Conservation (phyloP, 92 coral and sea anemone species). For the Pocillopora grandis region DNA sequence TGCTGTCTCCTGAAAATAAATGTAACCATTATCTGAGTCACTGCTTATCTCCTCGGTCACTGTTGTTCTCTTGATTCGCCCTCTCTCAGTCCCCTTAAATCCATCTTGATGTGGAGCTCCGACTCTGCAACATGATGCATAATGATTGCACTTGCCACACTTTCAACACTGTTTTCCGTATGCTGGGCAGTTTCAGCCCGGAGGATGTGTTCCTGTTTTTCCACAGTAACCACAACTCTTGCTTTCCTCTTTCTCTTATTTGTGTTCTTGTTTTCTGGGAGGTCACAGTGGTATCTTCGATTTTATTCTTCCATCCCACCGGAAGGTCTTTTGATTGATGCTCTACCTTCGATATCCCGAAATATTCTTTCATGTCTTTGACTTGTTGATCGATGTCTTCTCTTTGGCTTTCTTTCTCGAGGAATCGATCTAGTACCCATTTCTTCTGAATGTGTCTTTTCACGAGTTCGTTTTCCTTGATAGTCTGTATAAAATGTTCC, state of each 20-base stretch:
- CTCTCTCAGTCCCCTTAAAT: background rate
- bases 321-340: too few relatives aligned
- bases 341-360: too few relatives aligned
- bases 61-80: conserved; percentile 3
- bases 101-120: background rate
- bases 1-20: conserved; percentile 30
- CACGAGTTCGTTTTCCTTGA: too few relatives aligned
- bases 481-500: too few relatives aligned
- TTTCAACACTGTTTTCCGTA: background rate
- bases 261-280: too few relatives aligned
- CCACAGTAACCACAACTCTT: conserved; percentile 12
- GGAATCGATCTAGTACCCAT: too few relatives aligned
- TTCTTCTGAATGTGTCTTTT: too few relatives aligned
- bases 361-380: too few relatives aligned
- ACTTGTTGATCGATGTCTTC: background rate
- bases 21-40: conserved; percentile 33
- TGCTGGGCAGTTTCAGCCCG: conserved; percentile 1
- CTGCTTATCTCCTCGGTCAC: conserved; percentile 27
- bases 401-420: too few relatives aligned
- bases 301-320: too few relatives aligned
- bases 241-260: background rate
- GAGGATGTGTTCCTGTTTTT: conserved; percentile 8
- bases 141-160: conserved; percentile 26
- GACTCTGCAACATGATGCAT: conserved; percentile 17
- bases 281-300: too few relatives aligned